Percentiles rank a stretch among this genome's conserved stretches.
Evolutionary conservation across 1,140 invertebrate genomes (phyloP).

Genomic region (Holotrichia oblita): DNA sequence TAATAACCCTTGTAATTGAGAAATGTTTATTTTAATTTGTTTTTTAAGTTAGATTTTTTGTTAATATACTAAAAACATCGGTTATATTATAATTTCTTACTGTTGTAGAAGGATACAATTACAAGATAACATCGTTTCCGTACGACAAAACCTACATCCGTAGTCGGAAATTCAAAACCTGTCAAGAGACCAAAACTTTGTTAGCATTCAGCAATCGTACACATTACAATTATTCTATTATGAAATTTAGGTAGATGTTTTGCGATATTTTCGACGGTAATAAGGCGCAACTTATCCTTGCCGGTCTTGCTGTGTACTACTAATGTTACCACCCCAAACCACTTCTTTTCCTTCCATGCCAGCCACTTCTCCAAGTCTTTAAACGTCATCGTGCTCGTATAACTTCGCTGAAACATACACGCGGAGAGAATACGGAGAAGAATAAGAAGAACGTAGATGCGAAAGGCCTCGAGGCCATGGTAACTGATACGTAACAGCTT

Average conservation of each 20-base stretch:
- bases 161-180: slow-evolving; percentile 4
- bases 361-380: not conserved
- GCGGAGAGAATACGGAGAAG: not conserved
- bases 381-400: not conserved
- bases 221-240: slow-evolving; percentile 22
- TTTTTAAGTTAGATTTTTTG: not conserved
- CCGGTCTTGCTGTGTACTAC: not conserved
- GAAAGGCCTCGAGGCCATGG: slow-evolving; percentile 25
- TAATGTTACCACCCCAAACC: slow-evolving; percentile 13
- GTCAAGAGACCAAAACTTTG: slow-evolving; percentile 6
- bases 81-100: not conserved
- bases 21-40: no score
- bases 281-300: not conserved
- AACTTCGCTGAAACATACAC: slow-evolving; percentile 11
- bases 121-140: not conserved
- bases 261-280: not conserved
- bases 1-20: no score
- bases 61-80: not conserved
- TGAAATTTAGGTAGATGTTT: slow-evolving; percentile 14
- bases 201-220: not conserved
- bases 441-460: not conserved
- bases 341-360: not conserved
- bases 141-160: not conserved
- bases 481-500: slow-evolving; percentile 40
- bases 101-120: not conserved